phyloP scores from a whole-genome alignment of 2,888 invertebrate species.

The Clusia tigrina region DNA sequence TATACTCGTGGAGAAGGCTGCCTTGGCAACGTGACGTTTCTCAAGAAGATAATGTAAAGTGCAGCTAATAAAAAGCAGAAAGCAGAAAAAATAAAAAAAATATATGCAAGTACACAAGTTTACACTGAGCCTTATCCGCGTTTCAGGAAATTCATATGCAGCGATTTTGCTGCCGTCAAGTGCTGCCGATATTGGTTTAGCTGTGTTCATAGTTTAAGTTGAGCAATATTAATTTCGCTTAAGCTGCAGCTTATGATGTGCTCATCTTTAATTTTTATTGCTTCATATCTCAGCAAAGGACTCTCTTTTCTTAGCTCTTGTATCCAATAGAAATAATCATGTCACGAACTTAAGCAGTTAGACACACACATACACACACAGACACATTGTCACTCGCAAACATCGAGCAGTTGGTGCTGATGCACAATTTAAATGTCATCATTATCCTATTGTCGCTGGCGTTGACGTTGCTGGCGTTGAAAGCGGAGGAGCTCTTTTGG shows the following conservation, averaged over 20 bases:
- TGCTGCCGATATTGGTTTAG: neutral
- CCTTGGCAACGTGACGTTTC: constrained; percentile 12
- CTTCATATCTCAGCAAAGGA: neutral
- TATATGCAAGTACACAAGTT: constrained; percentile 7
- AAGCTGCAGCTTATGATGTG: constrained; percentile 13
- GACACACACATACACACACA: neutral
- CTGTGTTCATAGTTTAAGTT: neutral
- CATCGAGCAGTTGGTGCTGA: neutral
- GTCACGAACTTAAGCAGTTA: too few relatives aligned
- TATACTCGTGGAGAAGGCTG: constrained; percentile 1
- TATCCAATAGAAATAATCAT: constrained; percentile 4
- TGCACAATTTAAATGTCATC: constrained; percentile 12
- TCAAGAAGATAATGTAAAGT: constrained; percentile 23
- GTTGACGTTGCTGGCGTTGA: neutral
- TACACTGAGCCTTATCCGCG: constrained; percentile 26
- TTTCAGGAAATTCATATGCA: constrained; percentile 27
- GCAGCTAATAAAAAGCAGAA: constrained; percentile 26
- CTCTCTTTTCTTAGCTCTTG: neutral
- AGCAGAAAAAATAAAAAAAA: neutral
- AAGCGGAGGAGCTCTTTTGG: neutral
- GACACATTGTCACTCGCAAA: neutral
- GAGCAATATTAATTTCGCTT: constrained; percentile 18
- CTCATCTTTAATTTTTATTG: neutral
- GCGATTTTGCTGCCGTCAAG: neutral
- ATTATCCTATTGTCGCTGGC: constrained; percentile 18